Evolutionary conservation across 2,113 vertebrate genomes (phyloP).

Genomic region (Corythoichthys intestinalis): DNA sequence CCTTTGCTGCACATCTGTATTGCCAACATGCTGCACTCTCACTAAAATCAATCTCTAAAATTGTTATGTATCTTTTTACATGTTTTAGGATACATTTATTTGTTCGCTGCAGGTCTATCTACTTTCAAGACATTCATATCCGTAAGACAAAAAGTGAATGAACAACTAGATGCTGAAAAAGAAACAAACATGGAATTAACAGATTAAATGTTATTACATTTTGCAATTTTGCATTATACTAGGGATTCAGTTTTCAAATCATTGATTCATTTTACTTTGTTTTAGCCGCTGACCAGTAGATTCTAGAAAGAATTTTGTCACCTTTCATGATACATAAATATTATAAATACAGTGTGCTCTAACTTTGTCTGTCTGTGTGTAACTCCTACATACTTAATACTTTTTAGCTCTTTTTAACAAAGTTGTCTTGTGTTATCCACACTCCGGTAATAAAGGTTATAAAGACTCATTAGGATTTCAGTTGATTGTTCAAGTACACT

Average conservation of each 20-base stretch:
- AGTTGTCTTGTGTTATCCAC: neutral
- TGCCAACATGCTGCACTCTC: neutral
- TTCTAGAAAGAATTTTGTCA: neutral
- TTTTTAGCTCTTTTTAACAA: neutral
- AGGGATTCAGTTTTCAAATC: conserved; percentile 13
- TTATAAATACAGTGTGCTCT: neutral
- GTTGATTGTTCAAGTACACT: neutral
- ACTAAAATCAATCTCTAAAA: too few relatives aligned
- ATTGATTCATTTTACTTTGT: conserved; percentile 21
- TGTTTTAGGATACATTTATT: neutral
- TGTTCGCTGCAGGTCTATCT: neutral
- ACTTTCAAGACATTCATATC: neutral
- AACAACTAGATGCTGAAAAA: neutral
- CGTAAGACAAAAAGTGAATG: neutral
- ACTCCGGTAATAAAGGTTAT: neutral
- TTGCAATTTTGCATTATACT: neutral
- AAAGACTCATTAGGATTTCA: neutral
- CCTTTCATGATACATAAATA: neutral
- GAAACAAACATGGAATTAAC: neutral
- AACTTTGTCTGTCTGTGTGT: neutral
- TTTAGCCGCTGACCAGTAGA: conserved; percentile 4
- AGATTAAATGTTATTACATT: neutral
- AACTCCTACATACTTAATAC: neutral
- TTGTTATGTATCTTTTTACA: neutral
- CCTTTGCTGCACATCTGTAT: neutral